These are phyloP conservation scores for Automeris io DNA, from an alignment of 2,888 invertebrate genomes.

Conservation along the genomic window DNA sequence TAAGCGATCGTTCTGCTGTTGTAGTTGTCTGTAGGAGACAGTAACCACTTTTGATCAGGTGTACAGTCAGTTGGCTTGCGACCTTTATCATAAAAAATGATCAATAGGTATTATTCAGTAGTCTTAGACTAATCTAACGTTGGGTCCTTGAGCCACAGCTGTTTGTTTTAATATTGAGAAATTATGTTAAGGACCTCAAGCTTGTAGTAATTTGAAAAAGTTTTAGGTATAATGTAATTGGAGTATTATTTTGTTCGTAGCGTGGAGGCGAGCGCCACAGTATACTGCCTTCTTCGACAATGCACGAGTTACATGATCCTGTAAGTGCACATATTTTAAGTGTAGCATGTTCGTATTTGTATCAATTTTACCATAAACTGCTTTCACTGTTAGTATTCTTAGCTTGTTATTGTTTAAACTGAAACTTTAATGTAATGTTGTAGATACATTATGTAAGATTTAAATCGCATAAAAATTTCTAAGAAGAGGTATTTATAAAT, in stretches of 20 bases:
- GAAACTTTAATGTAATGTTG: background rate
- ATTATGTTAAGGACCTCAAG: too few relatives aligned
- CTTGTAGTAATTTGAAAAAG: background rate
- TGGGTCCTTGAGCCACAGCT: too few relatives aligned
- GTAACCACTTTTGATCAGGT: too few relatives aligned
- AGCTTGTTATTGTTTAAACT: constrained; percentile 22
- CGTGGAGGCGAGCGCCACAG: constrained; percentile 68
- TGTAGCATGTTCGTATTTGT: constrained; percentile 31
- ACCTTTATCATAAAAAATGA: too few relatives aligned
- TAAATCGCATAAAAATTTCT: too few relatives aligned
- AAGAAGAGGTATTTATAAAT: too few relatives aligned
- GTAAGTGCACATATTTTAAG: constrained; percentile 59
- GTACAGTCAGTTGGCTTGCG: too few relatives aligned
- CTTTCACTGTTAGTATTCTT: constrained; percentile 43
- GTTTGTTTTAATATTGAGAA: too few relatives aligned
- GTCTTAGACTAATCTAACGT: too few relatives aligned
- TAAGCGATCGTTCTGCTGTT: too few relatives aligned
- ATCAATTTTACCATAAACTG: constrained; percentile 40
- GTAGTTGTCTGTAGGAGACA: too few relatives aligned
- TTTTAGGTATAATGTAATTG: background rate
- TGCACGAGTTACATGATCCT: constrained; percentile 78
- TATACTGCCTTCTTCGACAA: constrained; percentile 74
- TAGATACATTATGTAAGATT: background rate
- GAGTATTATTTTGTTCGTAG: constrained; percentile 27
- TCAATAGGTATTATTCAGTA: too few relatives aligned